These are phyloP conservation scores for Sogatella furcifera DNA, from an alignment of 1,140 invertebrate genomes.

Conservation along the genomic window DNA sequence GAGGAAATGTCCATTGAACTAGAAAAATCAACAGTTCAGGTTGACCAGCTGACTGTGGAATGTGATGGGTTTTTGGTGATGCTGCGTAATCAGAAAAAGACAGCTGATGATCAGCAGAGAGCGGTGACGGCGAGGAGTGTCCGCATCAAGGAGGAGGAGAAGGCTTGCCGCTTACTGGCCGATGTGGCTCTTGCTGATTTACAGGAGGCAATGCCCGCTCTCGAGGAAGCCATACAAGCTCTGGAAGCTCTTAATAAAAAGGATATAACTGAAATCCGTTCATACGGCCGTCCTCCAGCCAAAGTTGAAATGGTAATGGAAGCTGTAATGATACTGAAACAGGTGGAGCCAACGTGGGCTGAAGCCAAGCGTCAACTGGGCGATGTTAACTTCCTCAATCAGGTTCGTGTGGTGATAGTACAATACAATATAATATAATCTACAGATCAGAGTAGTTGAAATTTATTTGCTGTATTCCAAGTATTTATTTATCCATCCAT, in stretches of 20 bases:
- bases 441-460: too few species aligned
- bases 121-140: constrained; percentile 50
- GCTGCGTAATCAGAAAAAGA: constrained; percentile 62
- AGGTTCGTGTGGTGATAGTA: constrained; percentile 24
- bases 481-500: too few species aligned
- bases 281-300: constrained; percentile 67
- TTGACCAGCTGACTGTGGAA: constrained; percentile 54
- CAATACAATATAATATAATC: too few species aligned
- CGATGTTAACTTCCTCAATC: constrained; percentile 59
- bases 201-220: constrained; percentile 68
- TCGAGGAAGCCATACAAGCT: constrained; percentile 67
- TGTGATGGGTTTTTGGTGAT: constrained; percentile 65
- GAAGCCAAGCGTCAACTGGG: constrained; percentile 76
- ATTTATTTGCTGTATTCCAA: too few species aligned
- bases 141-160: constrained; percentile 67
- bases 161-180: constrained; percentile 64
- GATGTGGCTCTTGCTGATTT: constrained; percentile 68
- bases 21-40: constrained; percentile 58
- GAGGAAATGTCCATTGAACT: constrained; percentile 68
- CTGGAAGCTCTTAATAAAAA: constrained; percentile 76
- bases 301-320: constrained; percentile 84
- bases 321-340: constrained; percentile 73
- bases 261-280: constrained; percentile 79
- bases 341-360: constrained; percentile 67
- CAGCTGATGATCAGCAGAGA: constrained; percentile 67